phyloP scores from a whole-genome alignment of 2,113 vertebrate genomes.

The Pomatostomus ruficeps region DNA sequence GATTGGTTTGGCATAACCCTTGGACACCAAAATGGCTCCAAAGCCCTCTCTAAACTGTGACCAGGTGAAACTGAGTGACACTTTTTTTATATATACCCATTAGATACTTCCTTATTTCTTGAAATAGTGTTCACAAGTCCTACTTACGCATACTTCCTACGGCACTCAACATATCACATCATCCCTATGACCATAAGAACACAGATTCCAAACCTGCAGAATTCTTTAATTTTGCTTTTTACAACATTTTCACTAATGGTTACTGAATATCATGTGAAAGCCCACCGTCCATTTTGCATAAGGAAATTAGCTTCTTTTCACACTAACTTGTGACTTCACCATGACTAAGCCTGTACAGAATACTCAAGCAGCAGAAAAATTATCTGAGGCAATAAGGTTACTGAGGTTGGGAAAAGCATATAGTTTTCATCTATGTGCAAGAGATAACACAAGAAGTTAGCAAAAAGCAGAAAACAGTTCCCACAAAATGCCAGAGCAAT shows the following conservation, averaged over 20 bases:
- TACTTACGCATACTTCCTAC: background rate
- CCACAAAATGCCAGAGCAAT: conserved; percentile 24
- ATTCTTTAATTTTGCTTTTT: background rate
- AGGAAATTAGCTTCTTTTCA: background rate
- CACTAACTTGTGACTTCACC: background rate
- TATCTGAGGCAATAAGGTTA: background rate
- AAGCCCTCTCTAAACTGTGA: background rate
- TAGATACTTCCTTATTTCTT: background rate
- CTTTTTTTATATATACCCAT: background rate
- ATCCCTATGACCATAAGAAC: background rate
- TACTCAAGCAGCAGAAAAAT: background rate
- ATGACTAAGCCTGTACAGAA: background rate
- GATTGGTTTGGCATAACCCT: background rate
- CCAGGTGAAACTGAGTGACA: background rate
- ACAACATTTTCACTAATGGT: background rate
- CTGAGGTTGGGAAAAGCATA: background rate
- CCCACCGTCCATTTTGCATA: background rate
- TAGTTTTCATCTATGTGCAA: background rate
- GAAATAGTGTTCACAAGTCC: background rate
- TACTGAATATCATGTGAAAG: background rate
- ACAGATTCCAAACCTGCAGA: background rate
- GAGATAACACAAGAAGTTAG: background rate
- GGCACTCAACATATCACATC: background rate
- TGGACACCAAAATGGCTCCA: background rate
- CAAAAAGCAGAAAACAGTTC: conserved; percentile 2